These are phyloP conservation scores for Probaryconus sp. DNA, from an alignment of 1,140 invertebrate genomes.

Conservation along the genomic window DNA sequence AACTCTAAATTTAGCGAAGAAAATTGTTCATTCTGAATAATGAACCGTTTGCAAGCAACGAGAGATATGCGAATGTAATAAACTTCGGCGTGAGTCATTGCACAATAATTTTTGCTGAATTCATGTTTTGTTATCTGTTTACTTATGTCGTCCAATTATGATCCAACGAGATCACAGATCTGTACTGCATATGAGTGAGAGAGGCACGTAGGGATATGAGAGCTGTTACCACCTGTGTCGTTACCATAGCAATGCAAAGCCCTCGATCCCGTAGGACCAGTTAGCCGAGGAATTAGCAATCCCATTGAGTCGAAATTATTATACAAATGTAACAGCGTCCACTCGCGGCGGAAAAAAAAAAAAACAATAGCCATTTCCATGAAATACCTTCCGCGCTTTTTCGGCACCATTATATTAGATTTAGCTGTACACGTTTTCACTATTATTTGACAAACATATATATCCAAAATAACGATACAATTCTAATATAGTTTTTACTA, in stretches of 20 bases:
- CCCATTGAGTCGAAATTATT: conserved; percentile 59
- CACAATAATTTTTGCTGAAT: too few species aligned
- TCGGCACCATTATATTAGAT: conserved; percentile 26
- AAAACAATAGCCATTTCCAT: conserved; percentile 32
- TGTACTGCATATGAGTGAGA: conserved; percentile 32
- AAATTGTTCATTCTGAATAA: too few species aligned
- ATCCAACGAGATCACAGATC: conserved; percentile 36
- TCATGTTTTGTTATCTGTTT: conserved; percentile 28
- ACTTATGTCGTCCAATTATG: conserved; percentile 34
- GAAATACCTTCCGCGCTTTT: conserved; percentile 17
- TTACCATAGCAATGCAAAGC: conserved; percentile 58
- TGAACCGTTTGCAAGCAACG: too few species aligned
- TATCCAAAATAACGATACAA: conserved; percentile 29
- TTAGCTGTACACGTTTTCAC: conserved; percentile 11
- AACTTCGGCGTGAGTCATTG: too few species aligned
- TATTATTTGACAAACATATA: conserved; percentile 27
- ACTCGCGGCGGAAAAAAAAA: conserved; percentile 37
- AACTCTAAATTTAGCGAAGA: too few species aligned
- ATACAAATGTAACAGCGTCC: conserved; percentile 60
- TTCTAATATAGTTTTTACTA: too few species aligned
- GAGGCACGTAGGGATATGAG: conserved; percentile 25
- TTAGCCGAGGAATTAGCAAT: conserved; percentile 65
- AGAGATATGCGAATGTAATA: too few species aligned
- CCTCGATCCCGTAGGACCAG: conserved; percentile 58
- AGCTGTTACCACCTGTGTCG: conserved; percentile 63